Percentiles rank a stretch among this genome's conserved stretches.
Conservation (phyloP, 2,113 vertebrate species). For the Myanophis thanlyinensis region DNA sequence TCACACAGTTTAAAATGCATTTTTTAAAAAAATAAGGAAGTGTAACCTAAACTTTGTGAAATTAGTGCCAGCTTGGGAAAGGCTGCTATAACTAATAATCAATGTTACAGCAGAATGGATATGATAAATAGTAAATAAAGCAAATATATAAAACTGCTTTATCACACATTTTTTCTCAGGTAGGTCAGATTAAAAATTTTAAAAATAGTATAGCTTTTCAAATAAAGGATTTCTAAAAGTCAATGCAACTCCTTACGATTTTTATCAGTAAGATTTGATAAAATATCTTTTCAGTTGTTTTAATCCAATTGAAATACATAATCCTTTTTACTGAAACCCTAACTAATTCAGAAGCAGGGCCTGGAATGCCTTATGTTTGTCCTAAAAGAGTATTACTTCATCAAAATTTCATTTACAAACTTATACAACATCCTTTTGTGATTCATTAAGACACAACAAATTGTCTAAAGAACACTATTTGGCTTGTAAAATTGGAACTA, state of each 20-base stretch:
- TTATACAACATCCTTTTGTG: not conserved
- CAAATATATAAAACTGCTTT: not conserved
- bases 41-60: not conserved
- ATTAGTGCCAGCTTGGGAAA: not conserved
- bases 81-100: not conserved
- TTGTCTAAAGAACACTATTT: not conserved
- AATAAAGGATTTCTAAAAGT: too few relatives aligned
- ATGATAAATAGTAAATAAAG: not conserved
- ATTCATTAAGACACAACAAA: not conserved
- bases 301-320: not conserved
- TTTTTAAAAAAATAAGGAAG: not conserved
- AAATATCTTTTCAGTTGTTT: not conserved
- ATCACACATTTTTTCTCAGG: not conserved
- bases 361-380: not conserved
- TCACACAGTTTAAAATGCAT: not conserved
- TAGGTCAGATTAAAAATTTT: not conserved
- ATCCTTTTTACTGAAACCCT: not conserved
- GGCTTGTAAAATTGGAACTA: not conserved
- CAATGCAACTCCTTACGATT: not conserved
- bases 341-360: not conserved
- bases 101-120: not conserved
- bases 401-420: not conserved
- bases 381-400: not conserved
- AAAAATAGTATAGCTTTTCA: not conserved
- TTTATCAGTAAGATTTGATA: not conserved